Conservation (phyloP, 2,797 vertebrate species). For the Furcifer pardalis region DNA sequence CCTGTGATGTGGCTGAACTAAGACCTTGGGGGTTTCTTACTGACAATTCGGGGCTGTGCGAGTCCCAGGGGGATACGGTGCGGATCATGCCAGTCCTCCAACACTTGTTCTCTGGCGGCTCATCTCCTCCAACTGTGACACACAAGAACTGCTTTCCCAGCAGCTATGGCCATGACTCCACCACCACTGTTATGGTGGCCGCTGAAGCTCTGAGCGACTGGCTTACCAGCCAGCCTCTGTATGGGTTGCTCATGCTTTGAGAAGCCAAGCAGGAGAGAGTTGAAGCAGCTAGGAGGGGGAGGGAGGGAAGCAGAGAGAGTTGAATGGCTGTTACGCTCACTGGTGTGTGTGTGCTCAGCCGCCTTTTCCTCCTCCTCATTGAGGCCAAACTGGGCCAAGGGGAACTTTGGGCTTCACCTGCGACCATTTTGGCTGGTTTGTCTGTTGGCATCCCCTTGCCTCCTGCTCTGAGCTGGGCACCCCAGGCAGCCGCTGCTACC, state of each 20-base stretch:
- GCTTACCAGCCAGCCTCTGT: conserved; percentile 30
- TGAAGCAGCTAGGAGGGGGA: not conserved
- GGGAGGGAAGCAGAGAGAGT: too few relatives aligned
- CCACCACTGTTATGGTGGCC: conserved; percentile 72
- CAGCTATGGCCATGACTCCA: conserved; percentile 92
- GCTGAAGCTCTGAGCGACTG: not conserved
- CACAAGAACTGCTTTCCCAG: conserved; percentile 97
- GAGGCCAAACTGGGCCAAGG: too few relatives aligned
- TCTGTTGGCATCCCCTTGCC: too few relatives aligned
- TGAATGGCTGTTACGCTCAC: too few relatives aligned
- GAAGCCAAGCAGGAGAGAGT: conserved; percentile 12
- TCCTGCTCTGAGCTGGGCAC: conserved; percentile 14
- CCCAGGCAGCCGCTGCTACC: conserved; percentile 38
- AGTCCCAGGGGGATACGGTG: conserved; percentile 90
- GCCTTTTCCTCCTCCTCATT: too few relatives aligned
- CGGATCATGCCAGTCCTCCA: conserved; percentile 94
- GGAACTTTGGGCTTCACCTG: not conserved
- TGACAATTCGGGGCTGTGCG: conserved; percentile 86
- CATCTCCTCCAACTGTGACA: conserved; percentile 86
- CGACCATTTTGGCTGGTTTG: not conserved
- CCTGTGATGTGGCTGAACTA: not conserved
- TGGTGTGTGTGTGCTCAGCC: too few relatives aligned
- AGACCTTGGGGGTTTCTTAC: conserved; percentile 81
- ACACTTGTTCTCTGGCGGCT: conserved; percentile 80
- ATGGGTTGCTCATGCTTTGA: conserved; percentile 68